Evolutionary conservation across 2,888 invertebrate genomes (phyloP), one percentile per base, ranked within the genome.

Genomic region (Isoperla grammatica): DNA sequence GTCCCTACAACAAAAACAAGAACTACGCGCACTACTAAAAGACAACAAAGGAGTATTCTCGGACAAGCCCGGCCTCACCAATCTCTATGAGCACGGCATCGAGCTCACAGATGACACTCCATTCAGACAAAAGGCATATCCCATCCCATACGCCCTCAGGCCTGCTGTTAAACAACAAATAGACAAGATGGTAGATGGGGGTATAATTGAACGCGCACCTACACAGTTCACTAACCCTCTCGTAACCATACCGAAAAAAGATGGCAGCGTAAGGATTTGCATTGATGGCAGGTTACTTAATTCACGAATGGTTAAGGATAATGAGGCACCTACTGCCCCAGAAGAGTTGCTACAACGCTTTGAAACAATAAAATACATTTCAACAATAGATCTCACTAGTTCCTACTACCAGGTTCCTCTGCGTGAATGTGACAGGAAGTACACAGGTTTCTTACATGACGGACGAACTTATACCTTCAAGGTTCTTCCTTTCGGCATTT

Each of bases 211-310:
- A 61, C 40, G 69, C 48, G 68, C 68, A 11, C 57, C 61, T 2
- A 69, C 69, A 20, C 63, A 66, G 1, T 71, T 66, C 61, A 66
- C 68, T 13, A 71, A 70, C 39, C 72, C 71, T 0, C 56, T 72
- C 19, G 66, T 69, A 2, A 66, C 67, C 6, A 66, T 68, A 0
- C 37, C 62, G 17, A 71, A 70, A 57, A 69, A 66, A 40, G 69
- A 71, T 57, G 69, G 68, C 0, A 59, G 62, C 11, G 57, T 71
- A 1, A 61, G 72, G 4, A 64, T 71, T 29, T 69, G 71, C 60
- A 57, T 70, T 13, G 71, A 71, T 61, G 70, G 70, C 0, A 23
- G 72, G 6, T 64, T 60, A 48, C 40, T 71, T 1, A 72, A 72
- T 62, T 62, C 62, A 12, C 50, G 63, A 23, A 71, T 72, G 49